Evolutionary conservation across 2,113 vertebrate genomes (phyloP).

Genomic region (Rhombomys opimus): DNA sequence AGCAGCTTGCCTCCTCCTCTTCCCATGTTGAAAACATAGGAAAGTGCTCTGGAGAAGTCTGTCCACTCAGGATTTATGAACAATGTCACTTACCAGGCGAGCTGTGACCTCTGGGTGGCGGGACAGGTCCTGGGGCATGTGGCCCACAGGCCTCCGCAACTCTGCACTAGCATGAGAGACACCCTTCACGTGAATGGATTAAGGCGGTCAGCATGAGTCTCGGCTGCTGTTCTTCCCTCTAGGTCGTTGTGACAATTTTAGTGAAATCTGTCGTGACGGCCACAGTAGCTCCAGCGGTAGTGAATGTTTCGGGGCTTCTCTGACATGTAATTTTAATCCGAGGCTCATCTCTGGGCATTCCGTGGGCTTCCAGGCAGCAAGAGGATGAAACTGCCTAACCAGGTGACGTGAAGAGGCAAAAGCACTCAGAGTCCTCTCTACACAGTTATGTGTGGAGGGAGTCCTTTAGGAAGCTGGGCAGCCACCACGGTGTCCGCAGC

Average conservation of each 20-base stretch:
- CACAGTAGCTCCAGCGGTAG: not conserved
- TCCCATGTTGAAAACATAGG: accelerated
- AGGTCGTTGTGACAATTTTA: accelerated
- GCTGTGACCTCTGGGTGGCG: not conserved
- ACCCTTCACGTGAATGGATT: accelerated
- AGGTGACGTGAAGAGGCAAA: accelerated
- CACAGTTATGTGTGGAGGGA: accelerated
- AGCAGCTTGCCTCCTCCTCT: too few species aligned
- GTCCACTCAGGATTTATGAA: accelerated
- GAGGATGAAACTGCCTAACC: not conserved
- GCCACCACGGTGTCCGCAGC: not conserved
- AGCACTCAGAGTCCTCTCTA: not conserved
- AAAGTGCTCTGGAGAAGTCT: not conserved
- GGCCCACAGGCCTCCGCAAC: not conserved
- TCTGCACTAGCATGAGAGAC: not conserved
- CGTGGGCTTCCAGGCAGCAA: too few species aligned
- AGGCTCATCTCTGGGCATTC: too few species aligned
- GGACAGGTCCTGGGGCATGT: accelerated
- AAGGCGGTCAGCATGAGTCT: not conserved
- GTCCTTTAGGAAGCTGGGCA: accelerated
- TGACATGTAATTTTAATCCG: not conserved
- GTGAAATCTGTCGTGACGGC: not conserved
- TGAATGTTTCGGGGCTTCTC: not conserved
- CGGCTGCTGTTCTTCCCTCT: too few species aligned
- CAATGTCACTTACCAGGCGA: not conserved